These are phyloP conservation scores for Zaprionus lachaisei DNA, from an alignment of 1,140 invertebrate species.

Conservation along the genomic window DNA sequence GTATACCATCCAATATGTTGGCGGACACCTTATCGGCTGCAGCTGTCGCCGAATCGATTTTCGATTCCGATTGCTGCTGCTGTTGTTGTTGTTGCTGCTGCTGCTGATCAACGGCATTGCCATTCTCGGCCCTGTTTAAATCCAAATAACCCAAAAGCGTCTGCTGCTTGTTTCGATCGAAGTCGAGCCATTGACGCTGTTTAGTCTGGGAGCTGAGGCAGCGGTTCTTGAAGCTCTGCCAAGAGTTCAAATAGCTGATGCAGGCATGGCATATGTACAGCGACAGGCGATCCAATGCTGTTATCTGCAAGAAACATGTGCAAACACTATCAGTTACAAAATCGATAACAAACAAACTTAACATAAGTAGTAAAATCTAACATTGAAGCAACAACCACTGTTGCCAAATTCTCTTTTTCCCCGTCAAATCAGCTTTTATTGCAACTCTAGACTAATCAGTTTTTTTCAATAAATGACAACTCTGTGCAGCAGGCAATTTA, in stretches of 20 bases:
- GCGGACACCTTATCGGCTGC: constrained; percentile 54
- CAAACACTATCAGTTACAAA: background rate
- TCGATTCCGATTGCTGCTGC: constrained; percentile 50
- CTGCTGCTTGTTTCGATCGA: constrained; percentile 63
- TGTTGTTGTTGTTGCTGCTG: constrained; percentile 47
- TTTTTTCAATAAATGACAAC: too few species aligned
- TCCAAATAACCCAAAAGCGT: constrained; percentile 72
- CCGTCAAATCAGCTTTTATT: too few species aligned
- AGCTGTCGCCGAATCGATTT: constrained; percentile 42
- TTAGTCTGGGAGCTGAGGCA: constrained; percentile 77
- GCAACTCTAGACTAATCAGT: too few species aligned
- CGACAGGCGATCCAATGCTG: constrained; percentile 74
- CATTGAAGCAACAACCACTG: background rate
- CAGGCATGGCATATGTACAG: constrained; percentile 82
- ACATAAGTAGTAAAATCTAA: background rate
- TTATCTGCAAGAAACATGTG: constrained; percentile 58
- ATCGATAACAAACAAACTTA: background rate
- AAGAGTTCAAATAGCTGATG: constrained; percentile 84
- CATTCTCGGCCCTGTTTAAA: constrained; percentile 67
- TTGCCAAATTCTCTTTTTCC: too few species aligned
- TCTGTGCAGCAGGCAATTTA: too few species aligned
- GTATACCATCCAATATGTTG: constrained; percentile 80
- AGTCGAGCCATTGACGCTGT: constrained; percentile 80
- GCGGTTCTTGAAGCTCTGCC: constrained; percentile 84
- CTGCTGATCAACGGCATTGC: constrained; percentile 38